Percentiles rank a stretch among this genome's conserved stretches.
Evolutionary conservation across 2,797 vertebrate species (phyloP).

Genomic region (Pipistrellus nathusii): DNA sequence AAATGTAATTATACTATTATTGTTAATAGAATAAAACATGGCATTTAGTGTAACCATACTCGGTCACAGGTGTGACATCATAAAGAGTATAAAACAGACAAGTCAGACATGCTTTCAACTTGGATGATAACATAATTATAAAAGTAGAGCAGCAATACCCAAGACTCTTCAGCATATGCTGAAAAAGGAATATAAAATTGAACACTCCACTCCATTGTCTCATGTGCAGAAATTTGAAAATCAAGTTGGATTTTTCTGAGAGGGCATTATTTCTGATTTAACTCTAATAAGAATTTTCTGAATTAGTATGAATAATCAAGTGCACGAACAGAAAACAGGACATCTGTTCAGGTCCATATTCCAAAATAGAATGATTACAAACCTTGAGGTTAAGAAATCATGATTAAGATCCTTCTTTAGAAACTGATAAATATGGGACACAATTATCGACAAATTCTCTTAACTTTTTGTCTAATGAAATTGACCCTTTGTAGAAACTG

Average conservation of each 20-base stretch:
- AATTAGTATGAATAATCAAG: slow-evolving; percentile 41
- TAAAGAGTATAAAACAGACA: not conserved
- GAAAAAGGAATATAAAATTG: slow-evolving; percentile 28
- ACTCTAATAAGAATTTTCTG: not conserved
- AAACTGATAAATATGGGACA: not conserved
- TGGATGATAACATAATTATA: not conserved
- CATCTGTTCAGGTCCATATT: not conserved
- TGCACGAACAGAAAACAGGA: not conserved
- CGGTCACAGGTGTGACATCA: not conserved
- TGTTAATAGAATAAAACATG: not conserved
- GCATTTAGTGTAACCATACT: not conserved
- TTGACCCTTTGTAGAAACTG: slow-evolving; percentile 10
- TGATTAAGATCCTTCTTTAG: not conserved
- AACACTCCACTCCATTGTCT: not conserved
- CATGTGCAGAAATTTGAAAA: not conserved
- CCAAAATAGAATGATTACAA: not conserved
- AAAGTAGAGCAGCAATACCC: not conserved
- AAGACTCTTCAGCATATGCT: not conserved
- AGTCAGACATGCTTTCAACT: not conserved
- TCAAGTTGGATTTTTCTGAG: not conserved
- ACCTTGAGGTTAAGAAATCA: not conserved
- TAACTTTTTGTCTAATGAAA: slow-evolving; percentile 13
- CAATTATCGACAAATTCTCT: not conserved
- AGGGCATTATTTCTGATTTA: slow-evolving; percentile 26
- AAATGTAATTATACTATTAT: not conserved